These are phyloP conservation scores for Panthera leo DNA, from an alignment of 2,113 vertebrate species.

Conservation along the genomic window DNA sequence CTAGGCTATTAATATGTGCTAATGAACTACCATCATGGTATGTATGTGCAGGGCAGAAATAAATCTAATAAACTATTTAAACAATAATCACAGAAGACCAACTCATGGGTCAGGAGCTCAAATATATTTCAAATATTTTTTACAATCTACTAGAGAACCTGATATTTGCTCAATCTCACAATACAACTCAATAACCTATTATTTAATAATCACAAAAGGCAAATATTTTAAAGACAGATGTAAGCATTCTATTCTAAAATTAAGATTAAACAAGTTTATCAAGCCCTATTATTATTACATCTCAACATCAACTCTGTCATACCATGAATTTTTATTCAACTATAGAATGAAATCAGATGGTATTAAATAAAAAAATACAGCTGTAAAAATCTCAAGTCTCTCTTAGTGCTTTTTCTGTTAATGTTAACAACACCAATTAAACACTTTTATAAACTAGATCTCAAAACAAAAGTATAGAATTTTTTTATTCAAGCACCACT, in stretches of 20 bases:
- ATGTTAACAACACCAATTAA: constrained; percentile 28
- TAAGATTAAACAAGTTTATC: constrained; percentile 12
- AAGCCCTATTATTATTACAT: not conserved
- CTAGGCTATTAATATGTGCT: constrained; percentile 58
- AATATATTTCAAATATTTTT: not conserved
- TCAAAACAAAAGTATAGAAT: constrained; percentile 26
- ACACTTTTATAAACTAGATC: constrained; percentile 25
- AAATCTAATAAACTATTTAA: constrained; percentile 50
- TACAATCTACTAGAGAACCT: constrained; percentile 9
- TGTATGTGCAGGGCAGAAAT: not conserved
- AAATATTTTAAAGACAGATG: not conserved
- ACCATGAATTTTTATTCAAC: constrained; percentile 1
- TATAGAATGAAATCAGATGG: not conserved
- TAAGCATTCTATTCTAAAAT: constrained; percentile 3
- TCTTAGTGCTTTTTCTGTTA: constrained; percentile 26
- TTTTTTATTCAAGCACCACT: constrained; percentile 17
- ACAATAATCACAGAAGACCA: not conserved
- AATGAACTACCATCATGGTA: constrained; percentile 51
- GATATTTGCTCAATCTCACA: constrained; percentile 22
- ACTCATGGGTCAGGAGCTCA: constrained; percentile 2
- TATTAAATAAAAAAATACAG: constrained; percentile 7
- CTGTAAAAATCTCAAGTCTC: constrained; percentile 35
- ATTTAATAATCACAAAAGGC: constrained; percentile 3
- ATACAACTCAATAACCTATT: not conserved
- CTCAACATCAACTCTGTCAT: constrained; percentile 30